Conservation (phyloP, 1,140 invertebrate species). For the Phymorhynchus buccinoides region DNA sequence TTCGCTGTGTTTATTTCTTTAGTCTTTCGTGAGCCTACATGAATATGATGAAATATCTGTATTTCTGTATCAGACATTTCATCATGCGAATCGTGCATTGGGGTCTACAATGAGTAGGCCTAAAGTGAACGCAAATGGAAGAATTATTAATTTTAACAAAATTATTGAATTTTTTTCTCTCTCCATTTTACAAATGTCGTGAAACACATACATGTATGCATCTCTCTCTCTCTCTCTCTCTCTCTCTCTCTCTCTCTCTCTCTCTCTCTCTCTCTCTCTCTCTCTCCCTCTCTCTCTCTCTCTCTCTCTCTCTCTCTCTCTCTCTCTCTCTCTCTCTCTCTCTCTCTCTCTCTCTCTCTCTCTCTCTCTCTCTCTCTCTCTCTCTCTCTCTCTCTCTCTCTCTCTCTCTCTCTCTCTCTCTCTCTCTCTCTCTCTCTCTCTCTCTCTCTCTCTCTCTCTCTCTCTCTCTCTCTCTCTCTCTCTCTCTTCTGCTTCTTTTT, state of each 20-base stretch:
- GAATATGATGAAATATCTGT: no score
- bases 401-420: background rate
- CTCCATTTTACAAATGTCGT: background rate
- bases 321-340: background rate
- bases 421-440: background rate
- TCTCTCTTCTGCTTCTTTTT: no score
- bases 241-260: background rate
- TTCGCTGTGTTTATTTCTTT: no score
- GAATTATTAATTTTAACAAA: no score
- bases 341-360: background rate
- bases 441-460: no score
- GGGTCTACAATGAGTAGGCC: no score
- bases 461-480: no score
- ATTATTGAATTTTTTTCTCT: background rate
- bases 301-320: background rate
- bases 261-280: background rate
- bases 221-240: background rate
- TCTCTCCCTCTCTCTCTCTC: background rate
- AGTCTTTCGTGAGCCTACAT: no score
- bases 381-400: background rate
- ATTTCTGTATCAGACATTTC: no score
- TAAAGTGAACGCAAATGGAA: no score
- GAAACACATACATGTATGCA: no score
- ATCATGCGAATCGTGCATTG: no score
- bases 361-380: slow-evolving; percentile 20